phyloP scores from a whole-genome alignment of 2,113 vertebrate species.

The Egretta garzetta region DNA sequence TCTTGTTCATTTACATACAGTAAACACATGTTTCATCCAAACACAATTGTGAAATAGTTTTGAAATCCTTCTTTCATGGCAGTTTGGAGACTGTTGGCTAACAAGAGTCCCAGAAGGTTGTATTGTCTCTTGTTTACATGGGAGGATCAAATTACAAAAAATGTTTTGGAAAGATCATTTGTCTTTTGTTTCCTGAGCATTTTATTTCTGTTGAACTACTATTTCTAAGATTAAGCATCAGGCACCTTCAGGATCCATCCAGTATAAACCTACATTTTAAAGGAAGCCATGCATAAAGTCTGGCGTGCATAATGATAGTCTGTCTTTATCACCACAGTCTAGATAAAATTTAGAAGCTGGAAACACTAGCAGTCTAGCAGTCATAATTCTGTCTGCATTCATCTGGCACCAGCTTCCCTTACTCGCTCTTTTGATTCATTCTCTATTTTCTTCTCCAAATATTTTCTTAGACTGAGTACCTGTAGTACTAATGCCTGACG shows the following conservation, averaged over 20 bases:
- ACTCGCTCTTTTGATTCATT: constrained; percentile 22
- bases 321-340: constrained; percentile 33
- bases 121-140: constrained; percentile 68
- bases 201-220: constrained; percentile 26
- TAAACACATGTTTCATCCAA: constrained; percentile 76
- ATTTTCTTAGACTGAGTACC: constrained; percentile 2
- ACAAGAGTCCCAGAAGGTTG: constrained; percentile 64
- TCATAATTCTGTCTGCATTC: constrained; percentile 52
- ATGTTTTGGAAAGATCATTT: constrained; percentile 59
- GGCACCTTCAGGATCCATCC: constrained; percentile 45
- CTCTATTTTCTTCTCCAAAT: constrained; percentile 11
- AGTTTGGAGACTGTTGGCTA: constrained; percentile 62
- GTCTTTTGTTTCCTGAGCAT: constrained; percentile 42
- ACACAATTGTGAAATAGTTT: constrained; percentile 73
- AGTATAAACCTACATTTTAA: constrained; percentile 35
- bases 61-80: constrained; percentile 70
- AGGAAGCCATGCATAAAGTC: constrained; percentile 13
- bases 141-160: constrained; percentile 60
- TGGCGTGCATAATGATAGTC: background rate
- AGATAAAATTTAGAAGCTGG: constrained; percentile 54
- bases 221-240: constrained; percentile 48
- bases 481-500: background rate
- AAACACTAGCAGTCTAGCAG: constrained; percentile 21
- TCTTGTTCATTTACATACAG: constrained; percentile 77
- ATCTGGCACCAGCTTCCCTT: background rate